phyloP scores from a whole-genome alignment of 2,888 invertebrate species.

The Criorhina ranunculi region DNA sequence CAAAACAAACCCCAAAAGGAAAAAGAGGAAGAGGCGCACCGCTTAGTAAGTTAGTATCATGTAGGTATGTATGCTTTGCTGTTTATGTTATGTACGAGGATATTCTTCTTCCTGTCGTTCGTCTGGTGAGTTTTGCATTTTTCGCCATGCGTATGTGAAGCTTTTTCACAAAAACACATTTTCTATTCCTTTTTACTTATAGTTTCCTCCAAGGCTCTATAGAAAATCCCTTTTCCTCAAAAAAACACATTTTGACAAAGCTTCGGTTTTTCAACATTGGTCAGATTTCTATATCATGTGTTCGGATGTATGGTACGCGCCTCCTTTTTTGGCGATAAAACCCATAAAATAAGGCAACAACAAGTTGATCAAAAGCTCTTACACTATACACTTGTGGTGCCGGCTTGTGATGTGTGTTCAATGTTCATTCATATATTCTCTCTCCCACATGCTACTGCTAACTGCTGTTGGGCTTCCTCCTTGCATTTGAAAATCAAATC shows the following conservation, averaged over 20 bases:
- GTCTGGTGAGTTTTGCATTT: conserved; percentile 66
- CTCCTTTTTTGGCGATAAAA: conserved; percentile 52
- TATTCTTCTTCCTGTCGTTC: conserved; percentile 58
- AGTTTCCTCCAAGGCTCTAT: conserved; percentile 39
- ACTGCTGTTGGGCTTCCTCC: conserved; percentile 29
- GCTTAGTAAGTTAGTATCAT: conserved; percentile 46
- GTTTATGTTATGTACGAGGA: conserved; percentile 26
- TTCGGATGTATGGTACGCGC: conserved; percentile 34
- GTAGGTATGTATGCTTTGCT: conserved; percentile 45
- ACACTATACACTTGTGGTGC: conserved; percentile 5
- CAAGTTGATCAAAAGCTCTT: conserved; percentile 50
- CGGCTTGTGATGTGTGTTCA: conserved; percentile 17
- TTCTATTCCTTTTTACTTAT: conserved; percentile 35
- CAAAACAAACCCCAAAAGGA: conserved; percentile 69
- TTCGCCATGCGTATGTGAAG: conserved; percentile 61
- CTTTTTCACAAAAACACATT: conserved; percentile 42
- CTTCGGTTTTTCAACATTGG: conserved; percentile 55
- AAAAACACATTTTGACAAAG: conserved; percentile 41
- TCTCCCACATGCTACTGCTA: conserved; percentile 8
- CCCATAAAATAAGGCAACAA: conserved; percentile 59
- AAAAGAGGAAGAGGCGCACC: conserved; percentile 26
- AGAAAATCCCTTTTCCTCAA: conserved; percentile 29
- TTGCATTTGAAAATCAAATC: conserved; percentile 72
- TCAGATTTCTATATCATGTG: conserved; percentile 34
- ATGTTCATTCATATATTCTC: conserved; percentile 38